Base-by-base conservation (phyloP, 1,140 invertebrate species). In the Adoxophyes honmai region DNA sequence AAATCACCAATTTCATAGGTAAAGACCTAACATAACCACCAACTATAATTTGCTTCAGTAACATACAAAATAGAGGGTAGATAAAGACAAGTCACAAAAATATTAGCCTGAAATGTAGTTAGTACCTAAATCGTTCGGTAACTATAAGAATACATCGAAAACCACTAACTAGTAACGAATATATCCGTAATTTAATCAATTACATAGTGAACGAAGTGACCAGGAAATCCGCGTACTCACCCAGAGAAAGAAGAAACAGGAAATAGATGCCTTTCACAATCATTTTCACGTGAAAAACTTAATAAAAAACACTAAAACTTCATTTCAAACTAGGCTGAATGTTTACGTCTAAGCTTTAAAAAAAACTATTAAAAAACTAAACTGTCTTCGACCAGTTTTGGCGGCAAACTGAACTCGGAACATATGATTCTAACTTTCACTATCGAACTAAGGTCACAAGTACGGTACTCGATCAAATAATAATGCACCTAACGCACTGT, bases 341-440 rank as follows among this genome's bases (percentile, higher is more conserved):
- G 6, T 34, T 16, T 44, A 5, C 1, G 35, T n/a, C n/a, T n/a
- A 44, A 28, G 42, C 16, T 39, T 44, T 15, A 39, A 52, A 68
- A 55, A 61, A 36, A 37, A 48, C 48, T 71, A 70, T 60, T 59
- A 59, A 70, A 64, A 71, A 75, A 60, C 58, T 59, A 54, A 70
- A 70, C 71, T 70, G 57, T 71, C 71, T 72, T 48, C 51, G 58
- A 48, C 56, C 62, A 56, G 48, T 62, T 74, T 85, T 79, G 62
- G 74, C 81, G 81, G 74, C 74, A 82, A 82, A 85, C 79, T 85
- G 69, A 76, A 53, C 59, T 48, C 54, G 59, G 58, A 64, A 70
- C 70, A 67, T 63, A 75, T 69, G 75, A 71, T 57, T 34, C 18
- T 55, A 34, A 78, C 78, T 81, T 81, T 81, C 78, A 75, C 78